phyloP scores from a whole-genome alignment of 2,113 vertebrate genomes.

The Limnothrissa miodon region DNA sequence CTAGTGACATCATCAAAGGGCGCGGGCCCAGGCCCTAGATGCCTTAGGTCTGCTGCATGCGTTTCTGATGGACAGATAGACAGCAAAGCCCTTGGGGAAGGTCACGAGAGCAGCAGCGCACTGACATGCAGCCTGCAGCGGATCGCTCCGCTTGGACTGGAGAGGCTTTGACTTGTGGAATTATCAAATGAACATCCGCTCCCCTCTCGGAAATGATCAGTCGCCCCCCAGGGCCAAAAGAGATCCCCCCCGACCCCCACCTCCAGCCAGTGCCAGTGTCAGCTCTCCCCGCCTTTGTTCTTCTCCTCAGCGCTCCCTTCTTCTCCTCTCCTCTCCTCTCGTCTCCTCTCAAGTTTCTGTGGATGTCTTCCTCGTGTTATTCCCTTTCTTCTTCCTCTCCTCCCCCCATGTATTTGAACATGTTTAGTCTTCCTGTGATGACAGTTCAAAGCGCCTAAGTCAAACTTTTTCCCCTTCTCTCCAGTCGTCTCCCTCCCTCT shows the following conservation, averaged over 20 bases:
- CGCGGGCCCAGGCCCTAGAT: not conserved
- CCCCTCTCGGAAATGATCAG: not conserved
- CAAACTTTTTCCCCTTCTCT: not conserved
- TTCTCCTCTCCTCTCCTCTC: not conserved
- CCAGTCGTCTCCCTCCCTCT: not conserved
- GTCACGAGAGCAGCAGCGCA: not conserved
- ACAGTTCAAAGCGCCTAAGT: not conserved
- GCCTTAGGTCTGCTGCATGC: not conserved
- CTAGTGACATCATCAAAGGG: constrained; percentile 1
- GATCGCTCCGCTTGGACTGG: no score
- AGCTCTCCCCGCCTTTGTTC: not conserved
- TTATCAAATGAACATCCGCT: not conserved
- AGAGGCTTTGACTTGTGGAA: not conserved
- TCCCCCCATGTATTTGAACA: not conserved
- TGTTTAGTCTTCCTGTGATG: not conserved
- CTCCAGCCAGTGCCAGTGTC: not conserved
- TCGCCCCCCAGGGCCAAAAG: not conserved
- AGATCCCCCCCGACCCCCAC: not conserved
- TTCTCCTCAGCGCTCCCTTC: not conserved
- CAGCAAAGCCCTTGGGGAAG: not conserved
- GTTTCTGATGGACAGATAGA: not conserved
- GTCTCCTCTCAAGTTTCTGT: not conserved
- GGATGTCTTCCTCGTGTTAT: not conserved
- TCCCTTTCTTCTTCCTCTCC: not conserved
- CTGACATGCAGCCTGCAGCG: not conserved